Percentiles rank a stretch among this genome's conserved stretches.
Conservation (phyloP, 2,797 vertebrate genomes). For the Poecilia wingei region DNA sequence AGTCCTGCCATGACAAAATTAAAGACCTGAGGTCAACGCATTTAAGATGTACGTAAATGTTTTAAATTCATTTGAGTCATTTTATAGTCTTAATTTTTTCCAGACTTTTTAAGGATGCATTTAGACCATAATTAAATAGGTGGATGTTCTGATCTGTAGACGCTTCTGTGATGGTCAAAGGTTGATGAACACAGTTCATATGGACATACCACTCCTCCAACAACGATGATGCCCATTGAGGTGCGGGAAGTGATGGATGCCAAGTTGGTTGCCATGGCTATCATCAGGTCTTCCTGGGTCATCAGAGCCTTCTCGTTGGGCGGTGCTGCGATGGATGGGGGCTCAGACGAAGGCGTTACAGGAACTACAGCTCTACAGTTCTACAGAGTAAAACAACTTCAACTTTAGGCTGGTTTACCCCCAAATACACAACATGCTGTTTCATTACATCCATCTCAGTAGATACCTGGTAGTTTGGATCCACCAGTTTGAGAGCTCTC, state of each 20-base stretch:
- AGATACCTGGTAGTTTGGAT: conserved; percentile 86
- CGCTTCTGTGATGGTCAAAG: neutral
- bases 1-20: too few relatives aligned
- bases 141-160: neutral
- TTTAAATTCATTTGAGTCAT: too few relatives aligned
- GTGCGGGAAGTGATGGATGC: conserved; percentile 93
- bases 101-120: too few relatives aligned
- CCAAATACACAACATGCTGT: neutral
- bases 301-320: conserved; percentile 74
- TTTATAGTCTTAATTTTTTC: too few relatives aligned
- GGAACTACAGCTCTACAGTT: conserved; percentile 80
- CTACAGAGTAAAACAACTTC: conserved; percentile 29
- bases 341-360: conserved; percentile 82
- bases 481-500: conserved; percentile 85
- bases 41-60: too few relatives aligned
- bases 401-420: neutral
- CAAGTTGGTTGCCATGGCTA: conserved; percentile 86
- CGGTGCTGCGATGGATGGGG: conserved; percentile 69
- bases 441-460: neutral
- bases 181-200: neutral
- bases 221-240: conserved; percentile 88
- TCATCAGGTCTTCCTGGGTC: conserved; percentile 90
- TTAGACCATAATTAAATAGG: neutral
- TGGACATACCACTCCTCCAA: conserved; percentile 92
- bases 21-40: too few relatives aligned